Conservation (phyloP, 2,797 vertebrate genomes). For the Pipistrellus nathusii region DNA sequence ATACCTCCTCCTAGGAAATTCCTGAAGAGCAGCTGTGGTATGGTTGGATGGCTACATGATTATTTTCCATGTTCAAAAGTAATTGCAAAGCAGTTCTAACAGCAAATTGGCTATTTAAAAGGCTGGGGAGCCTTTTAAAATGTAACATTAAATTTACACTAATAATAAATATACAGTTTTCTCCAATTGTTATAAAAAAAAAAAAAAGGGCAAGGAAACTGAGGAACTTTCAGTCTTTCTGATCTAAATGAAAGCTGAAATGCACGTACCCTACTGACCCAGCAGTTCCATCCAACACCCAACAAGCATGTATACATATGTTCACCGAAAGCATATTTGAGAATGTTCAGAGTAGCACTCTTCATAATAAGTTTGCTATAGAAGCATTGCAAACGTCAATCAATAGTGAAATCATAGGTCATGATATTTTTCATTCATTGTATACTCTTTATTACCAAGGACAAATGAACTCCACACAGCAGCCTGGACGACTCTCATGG, state of each 20-base stretch:
- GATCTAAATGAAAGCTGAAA: not conserved
- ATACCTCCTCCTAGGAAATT: constrained; percentile 52
- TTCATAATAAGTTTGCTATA: not conserved
- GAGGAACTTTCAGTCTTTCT: not conserved
- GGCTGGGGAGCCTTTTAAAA: constrained; percentile 50
- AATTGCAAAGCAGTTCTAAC: constrained; percentile 65
- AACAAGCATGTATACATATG: not conserved
- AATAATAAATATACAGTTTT: not conserved
- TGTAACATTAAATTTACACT: constrained; percentile 18
- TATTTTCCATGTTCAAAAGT: constrained; percentile 31
- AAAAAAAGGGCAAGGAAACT: not conserved
- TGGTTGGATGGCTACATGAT: constrained; percentile 46
- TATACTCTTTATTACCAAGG: not conserved
- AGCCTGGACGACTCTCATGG: not conserved
- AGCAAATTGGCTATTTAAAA: constrained; percentile 72
- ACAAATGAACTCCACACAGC: not conserved
- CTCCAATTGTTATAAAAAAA: not conserved
- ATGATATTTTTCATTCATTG: not conserved
- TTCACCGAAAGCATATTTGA: not conserved
- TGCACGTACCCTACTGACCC: not conserved
- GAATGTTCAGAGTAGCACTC: not conserved
- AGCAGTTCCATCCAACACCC: not conserved
- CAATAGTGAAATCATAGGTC: not conserved
- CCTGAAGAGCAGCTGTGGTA: not conserved
- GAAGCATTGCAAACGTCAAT: not conserved